These are phyloP conservation scores for Phalanger gymnotis DNA, from an alignment of 2,797 vertebrate species.

Conservation along the genomic window DNA sequence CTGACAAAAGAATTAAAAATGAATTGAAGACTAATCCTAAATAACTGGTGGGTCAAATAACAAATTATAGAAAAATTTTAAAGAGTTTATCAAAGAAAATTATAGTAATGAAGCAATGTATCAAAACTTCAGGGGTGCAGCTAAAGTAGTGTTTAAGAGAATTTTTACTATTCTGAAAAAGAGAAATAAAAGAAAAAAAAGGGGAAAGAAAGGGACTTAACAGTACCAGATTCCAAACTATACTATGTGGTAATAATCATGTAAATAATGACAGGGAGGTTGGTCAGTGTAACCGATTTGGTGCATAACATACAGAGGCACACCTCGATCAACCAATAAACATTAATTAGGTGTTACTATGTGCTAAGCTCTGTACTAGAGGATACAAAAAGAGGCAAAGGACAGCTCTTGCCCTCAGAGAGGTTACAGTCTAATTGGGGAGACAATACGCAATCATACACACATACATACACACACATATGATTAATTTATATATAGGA, in stretches of 20 bases:
- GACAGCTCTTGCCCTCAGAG: too few relatives aligned
- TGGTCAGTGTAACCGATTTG: background rate
- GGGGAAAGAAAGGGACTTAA: background rate
- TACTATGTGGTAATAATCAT: background rate
- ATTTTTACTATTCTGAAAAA: background rate
- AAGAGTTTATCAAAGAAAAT: background rate
- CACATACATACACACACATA: too few relatives aligned
- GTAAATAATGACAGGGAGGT: background rate
- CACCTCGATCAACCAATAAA: too few relatives aligned
- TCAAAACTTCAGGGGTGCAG: background rate
- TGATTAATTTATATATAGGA: too few relatives aligned
- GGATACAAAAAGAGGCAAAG: background rate
- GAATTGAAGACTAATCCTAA: background rate
- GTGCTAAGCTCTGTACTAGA: background rate
- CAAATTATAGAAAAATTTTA: background rate
- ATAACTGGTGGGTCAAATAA: background rate
- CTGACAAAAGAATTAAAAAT: background rate
- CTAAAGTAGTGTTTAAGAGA: background rate
- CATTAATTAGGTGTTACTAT: too few relatives aligned
- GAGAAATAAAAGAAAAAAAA: background rate
- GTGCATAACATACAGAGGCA: too few relatives aligned
- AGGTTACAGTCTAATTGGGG: too few relatives aligned
- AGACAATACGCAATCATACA: too few relatives aligned
- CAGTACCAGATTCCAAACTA: background rate
- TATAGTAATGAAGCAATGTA: background rate